A percentile compares a stretch with the other conserved stretches of the same genome.
Evolutionary conservation across 2,113 vertebrate genomes (phyloP).

Genomic region (Tauraco erythrolophus): DNA sequence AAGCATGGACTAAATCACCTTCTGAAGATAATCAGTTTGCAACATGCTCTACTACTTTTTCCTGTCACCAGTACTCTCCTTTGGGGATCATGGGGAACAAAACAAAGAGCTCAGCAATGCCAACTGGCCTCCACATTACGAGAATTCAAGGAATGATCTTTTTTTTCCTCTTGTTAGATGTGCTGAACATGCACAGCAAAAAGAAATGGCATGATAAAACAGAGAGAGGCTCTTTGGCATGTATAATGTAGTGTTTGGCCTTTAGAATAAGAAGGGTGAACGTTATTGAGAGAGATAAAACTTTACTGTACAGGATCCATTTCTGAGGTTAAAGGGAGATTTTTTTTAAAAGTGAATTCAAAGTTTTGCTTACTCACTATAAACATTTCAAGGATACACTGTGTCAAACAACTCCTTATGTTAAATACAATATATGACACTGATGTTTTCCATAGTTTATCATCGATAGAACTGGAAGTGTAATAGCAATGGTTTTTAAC

Average conservation of each 20-base stretch:
- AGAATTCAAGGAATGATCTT: neutral
- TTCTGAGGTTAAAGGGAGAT: conserved; percentile 23
- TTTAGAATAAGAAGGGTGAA: neutral
- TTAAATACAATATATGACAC: conserved; percentile 26
- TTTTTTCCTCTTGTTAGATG: neutral
- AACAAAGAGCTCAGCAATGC: neutral
- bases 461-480: neutral
- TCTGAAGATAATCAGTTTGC: neutral
- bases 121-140: neutral
- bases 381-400: conserved; percentile 54
- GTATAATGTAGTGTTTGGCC: neutral
- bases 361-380: conserved; percentile 28
- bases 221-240: neutral
- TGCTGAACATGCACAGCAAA: neutral
- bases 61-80: neutral
- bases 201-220: neutral
- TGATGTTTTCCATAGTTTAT: conserved; percentile 4
- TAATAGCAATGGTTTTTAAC: neutral
- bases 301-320: neutral
- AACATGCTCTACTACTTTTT: neutral
- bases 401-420: conserved; percentile 32
- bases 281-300: neutral
- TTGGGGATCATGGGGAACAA: neutral
- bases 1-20: neutral
- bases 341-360: conserved; percentile 33